Evolutionary conservation across 30 jellyfish, hydroid and myxozoan genomes (phyloP).

Genomic region (Cassiopea xamachana): DNA sequence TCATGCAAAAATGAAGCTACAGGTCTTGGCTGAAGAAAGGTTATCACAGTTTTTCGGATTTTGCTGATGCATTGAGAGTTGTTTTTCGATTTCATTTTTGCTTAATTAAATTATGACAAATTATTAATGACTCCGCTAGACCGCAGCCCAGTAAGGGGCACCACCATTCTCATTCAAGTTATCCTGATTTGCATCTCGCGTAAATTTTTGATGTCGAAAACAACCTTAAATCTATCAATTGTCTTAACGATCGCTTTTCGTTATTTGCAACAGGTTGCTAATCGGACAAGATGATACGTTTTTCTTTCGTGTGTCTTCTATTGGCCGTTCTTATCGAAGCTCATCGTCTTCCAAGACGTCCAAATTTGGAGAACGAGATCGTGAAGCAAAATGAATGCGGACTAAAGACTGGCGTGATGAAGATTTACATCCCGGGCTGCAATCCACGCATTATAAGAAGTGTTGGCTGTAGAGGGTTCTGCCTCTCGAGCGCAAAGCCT

Average conservation of each 20-base stretch:
- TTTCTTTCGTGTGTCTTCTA: neutral
- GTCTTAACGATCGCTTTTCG: neutral
- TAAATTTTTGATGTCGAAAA: neutral
- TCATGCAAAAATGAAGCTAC: too few species aligned
- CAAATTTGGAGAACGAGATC: conserved; percentile 14
- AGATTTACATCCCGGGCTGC: conserved; percentile 63
- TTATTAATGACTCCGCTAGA: neutral
- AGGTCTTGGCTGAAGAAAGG: too few species aligned
- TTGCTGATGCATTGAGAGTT: neutral
- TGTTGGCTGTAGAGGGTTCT: conserved; percentile 66
- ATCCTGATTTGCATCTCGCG: neutral
- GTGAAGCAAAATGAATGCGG: conserved; percentile 30
- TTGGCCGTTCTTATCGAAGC: conserved; percentile 1
- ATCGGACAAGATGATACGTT: neutral
- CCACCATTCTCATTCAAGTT: neutral
- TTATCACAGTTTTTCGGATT: too few species aligned
- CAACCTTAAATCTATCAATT: neutral
- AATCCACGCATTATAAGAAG: conserved; percentile 23
- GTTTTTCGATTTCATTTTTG: neutral
- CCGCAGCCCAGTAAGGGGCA: conserved; percentile 51
- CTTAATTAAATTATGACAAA: neutral
- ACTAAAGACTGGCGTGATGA: conserved; percentile 57
- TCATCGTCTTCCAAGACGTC: neutral
- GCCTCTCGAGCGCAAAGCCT: conserved; percentile 63
- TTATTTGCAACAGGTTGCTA: neutral